Base-by-base conservation (phyloP, 2,113 vertebrate genomes). In the Podocnemis expansa region DNA sequence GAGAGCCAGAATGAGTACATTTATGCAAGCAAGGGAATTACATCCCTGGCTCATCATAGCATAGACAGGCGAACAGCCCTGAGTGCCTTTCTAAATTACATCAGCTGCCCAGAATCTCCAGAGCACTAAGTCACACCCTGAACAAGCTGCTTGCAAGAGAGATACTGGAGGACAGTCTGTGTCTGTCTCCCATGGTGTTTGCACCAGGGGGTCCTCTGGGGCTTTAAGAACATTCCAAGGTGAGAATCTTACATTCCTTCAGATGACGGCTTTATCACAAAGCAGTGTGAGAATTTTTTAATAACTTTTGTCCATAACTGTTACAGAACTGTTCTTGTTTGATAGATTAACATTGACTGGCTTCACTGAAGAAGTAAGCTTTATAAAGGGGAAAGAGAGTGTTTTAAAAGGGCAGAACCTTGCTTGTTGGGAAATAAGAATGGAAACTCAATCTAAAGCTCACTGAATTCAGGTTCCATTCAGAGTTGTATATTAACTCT, bases 371-470 rank as follows among this genome's bases (percentile, higher is more conserved):
- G 80, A 91, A 92, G 96, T 94, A 95, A 85, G 80, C 27, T 96
- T 97, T n/a, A n/a, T 96, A 95, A 96, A 97, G 92, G 91, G 93
- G 92, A 84, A 91, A n/a, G n/a, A 93, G 86, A 93, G 84, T 43
- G 54, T 95, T 96, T 47, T 95, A 91, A 93, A 95, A 91, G 78
- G 80, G 79, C 92, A 82, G 84, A 96, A 96, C 90, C 80, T 92
- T 96, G n/a, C n/a, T n/a, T n/a, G n/a, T n/a, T n/a, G n/a, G n/a
- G n/a, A n/a, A n/a, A n/a, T n/a, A n/a, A n/a, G n/a, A n/a, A n/a
- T 43, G 1, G 38, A 84, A 80, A 78, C n/a, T 80, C 93, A 88
- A 94, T 95, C 95, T 91, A 87, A 89, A 96, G 93, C 93, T 94
- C 84, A 89, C 21, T 97, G 96, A 96, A 97, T 97, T 92, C 91